Conservation (phyloP, 2,888 invertebrate genomes). For the Loripinus fragilis region DNA sequence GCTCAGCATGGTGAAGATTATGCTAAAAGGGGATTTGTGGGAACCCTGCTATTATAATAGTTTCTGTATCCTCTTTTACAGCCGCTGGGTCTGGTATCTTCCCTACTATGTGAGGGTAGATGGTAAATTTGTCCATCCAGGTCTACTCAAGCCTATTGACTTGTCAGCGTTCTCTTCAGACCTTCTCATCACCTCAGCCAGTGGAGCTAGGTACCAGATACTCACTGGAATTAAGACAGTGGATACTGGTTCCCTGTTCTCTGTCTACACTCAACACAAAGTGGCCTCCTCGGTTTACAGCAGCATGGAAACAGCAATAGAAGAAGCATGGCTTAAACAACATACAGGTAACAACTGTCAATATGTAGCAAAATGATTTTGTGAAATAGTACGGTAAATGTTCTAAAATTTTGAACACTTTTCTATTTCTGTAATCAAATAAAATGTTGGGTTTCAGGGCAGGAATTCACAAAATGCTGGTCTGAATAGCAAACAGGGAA, state of each 20-base stretch:
- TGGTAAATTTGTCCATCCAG: slow-evolving; percentile 44
- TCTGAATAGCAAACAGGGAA: no score
- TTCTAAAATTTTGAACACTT: no score
- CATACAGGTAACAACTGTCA: slow-evolving; percentile 45
- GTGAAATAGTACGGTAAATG: no score
- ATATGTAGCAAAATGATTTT: no score
- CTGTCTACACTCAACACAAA: slow-evolving; percentile 56
- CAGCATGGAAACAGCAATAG: slow-evolving; percentile 48
- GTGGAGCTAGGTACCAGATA: slow-evolving; percentile 42
- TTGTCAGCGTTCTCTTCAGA: slow-evolving; percentile 44
- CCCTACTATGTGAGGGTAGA: slow-evolving; percentile 62
- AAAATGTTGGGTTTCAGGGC: no score
- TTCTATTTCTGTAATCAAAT: no score
- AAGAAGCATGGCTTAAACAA: slow-evolving; percentile 56
- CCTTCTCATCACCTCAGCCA: slow-evolving; percentile 34
- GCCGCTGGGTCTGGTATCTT: slow-evolving; percentile 52
- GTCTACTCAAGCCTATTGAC: slow-evolving; percentile 39
- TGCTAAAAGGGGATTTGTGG: no score
- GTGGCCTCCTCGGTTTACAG: slow-evolving; percentile 52
- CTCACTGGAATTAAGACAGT: slow-evolving; percentile 37
- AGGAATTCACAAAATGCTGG: no score
- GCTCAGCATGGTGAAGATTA: no score
- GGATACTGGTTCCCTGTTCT: slow-evolving; percentile 43
- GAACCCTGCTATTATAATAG: no score
- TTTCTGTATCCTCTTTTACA: slow-evolving; percentile 18